phyloP scores from a whole-genome alignment of 2,888 invertebrate genomes.

The Nymphalis polychloros region DNA sequence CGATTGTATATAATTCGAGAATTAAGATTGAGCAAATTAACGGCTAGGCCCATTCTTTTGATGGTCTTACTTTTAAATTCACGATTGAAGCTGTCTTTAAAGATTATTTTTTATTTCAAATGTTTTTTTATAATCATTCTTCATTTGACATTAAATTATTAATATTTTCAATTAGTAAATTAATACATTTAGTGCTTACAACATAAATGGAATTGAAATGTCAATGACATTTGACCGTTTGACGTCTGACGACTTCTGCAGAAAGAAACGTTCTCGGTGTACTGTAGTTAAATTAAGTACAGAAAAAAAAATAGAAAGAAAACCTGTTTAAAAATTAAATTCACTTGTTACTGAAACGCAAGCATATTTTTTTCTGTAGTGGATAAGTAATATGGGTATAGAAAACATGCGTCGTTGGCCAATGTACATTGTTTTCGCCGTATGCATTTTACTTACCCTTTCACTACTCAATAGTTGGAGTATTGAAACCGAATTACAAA shows the following conservation, averaged over 20 bases:
- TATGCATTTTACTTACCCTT: conserved; percentile 71
- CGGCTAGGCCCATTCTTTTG: too few relatives aligned
- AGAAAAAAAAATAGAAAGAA: conserved; percentile 12
- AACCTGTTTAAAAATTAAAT: neutral
- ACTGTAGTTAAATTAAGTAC: conserved; percentile 12
- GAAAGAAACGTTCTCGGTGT: conserved; percentile 22
- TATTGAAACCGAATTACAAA: conserved; percentile 69
- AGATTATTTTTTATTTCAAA: too few relatives aligned
- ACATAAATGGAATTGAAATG: conserved; percentile 2
- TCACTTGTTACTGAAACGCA: neutral
- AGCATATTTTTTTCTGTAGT: conserved; percentile 14
- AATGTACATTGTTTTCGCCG: conserved; percentile 71
- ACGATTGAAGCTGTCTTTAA: too few relatives aligned
- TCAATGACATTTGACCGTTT: conserved; percentile 30
- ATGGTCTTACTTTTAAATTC: too few relatives aligned
- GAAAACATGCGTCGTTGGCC: conserved; percentile 81
- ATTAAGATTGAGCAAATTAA: too few relatives aligned
- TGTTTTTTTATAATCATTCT: neutral
- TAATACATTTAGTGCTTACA: neutral
- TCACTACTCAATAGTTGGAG: conserved; percentile 77
- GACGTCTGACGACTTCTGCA: conserved; percentile 13
- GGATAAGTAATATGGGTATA: conserved; percentile 63
- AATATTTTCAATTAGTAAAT: neutral
- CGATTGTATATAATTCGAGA: too few relatives aligned
- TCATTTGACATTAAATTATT: neutral